These are phyloP conservation scores for Istiophorus platypterus DNA, from an alignment of 2,113 vertebrate genomes.

Conservation along the genomic window DNA sequence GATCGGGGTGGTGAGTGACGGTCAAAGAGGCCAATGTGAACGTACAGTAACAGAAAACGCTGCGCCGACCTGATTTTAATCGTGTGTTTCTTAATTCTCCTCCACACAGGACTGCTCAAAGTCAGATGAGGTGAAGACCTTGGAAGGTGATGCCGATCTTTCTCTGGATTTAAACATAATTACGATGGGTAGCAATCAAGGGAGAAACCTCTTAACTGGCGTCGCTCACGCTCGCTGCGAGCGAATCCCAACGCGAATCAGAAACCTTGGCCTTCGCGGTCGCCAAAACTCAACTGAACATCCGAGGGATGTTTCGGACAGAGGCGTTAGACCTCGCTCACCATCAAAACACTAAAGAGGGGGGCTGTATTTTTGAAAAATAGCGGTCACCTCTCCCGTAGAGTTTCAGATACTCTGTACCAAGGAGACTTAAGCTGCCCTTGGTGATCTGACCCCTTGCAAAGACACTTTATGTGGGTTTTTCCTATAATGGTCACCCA, in stretches of 20 bases:
- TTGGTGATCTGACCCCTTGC: no score
- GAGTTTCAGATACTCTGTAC: no score
- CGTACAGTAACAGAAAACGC: background rate
- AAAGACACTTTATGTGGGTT: no score
- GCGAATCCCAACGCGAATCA: background rate
- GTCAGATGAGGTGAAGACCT: slow-evolving; percentile 77
- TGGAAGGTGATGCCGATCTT: slow-evolving; percentile 73
- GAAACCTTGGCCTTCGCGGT: background rate
- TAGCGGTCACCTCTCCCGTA: no score
- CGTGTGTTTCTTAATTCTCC: slow-evolving; percentile 22
- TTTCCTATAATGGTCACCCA: no score
- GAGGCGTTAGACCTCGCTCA: no score
- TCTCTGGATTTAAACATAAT: slow-evolving; percentile 16
- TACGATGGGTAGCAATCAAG: background rate
- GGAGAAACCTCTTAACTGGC: no score
- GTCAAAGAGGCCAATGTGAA: background rate
- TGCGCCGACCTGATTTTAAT: slow-evolving; percentile 3
- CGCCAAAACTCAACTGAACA: background rate
- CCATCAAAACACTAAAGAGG: no score
- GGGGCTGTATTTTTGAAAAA: no score
- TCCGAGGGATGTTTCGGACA: background rate
- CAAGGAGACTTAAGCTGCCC: no score
- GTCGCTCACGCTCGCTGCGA: no score
- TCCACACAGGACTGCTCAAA: slow-evolving; percentile 79
- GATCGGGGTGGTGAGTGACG: slow-evolving; percentile 81